A percentile compares a stretch with the other conserved stretches of the same genome.
Evolutionary conservation across 2,113 vertebrate species (phyloP).

Genomic region (Microcebus murinus): DNA sequence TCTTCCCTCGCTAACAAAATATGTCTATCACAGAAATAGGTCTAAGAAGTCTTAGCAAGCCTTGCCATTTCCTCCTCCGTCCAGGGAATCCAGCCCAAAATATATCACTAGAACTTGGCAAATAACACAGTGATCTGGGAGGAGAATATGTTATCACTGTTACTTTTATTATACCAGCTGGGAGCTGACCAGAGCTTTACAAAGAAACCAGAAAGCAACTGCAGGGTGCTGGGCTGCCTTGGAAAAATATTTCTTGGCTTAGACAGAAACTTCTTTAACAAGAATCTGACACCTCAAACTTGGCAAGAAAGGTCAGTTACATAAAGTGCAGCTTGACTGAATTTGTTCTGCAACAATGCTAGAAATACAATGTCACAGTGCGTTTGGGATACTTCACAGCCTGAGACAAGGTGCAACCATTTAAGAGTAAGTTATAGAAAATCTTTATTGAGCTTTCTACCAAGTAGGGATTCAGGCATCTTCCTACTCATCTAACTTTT

Average conservation of each 20-base stretch:
- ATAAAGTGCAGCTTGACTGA: not conserved
- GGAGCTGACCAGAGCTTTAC: not conserved
- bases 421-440: not conserved
- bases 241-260: conserved; percentile 10
- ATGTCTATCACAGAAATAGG: not conserved
- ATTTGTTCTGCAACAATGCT: not conserved
- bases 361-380: not conserved
- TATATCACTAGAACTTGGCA: not conserved
- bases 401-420: not conserved
- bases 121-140: not conserved
- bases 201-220: not conserved
- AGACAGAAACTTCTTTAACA: not conserved
- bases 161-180: not conserved
- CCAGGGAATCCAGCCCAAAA: not conserved
- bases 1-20: not conserved
- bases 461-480: not conserved
- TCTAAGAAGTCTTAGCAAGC: not conserved
- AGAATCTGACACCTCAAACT: not conserved
- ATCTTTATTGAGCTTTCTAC: not conserved
- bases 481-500: not conserved
- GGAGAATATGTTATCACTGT: not conserved
- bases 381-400: not conserved
- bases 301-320: not conserved
- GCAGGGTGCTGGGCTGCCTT: not conserved
- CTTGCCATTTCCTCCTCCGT: not conserved